Evolutionary conservation across 2,797 vertebrate species (phyloP).

Genomic region (Nannoperca obscura): DNA sequence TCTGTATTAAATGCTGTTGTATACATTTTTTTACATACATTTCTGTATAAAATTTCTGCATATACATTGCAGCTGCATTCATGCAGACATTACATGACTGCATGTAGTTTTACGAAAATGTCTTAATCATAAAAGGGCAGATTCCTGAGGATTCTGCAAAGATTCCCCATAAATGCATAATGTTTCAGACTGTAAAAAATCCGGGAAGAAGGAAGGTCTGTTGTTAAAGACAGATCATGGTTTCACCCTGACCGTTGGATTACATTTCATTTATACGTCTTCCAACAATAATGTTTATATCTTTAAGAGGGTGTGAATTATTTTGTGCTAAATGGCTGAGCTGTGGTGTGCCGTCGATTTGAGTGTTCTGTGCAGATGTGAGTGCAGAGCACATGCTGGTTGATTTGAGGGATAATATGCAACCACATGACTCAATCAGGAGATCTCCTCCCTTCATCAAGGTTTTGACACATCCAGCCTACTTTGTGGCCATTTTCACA

Average conservation of each 20-base stretch:
- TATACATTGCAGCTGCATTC: slow-evolving; percentile 12
- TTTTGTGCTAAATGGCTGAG: slow-evolving; percentile 62
- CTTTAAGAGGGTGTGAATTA: slow-evolving; percentile 77
- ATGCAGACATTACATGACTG: slow-evolving; percentile 23
- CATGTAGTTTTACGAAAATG: slow-evolving; percentile 49
- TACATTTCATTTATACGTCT: slow-evolving; percentile 66
- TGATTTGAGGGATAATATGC: slow-evolving; percentile 80
- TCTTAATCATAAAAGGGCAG: slow-evolving; percentile 54
- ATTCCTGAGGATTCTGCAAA: slow-evolving; percentile 65
- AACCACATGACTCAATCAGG: slow-evolving; percentile 83
- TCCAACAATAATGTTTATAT: slow-evolving; percentile 81
- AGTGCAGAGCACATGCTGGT: slow-evolving; percentile 64
- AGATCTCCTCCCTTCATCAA: slow-evolving; percentile 79
- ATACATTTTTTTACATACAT: slow-evolving; percentile 11
- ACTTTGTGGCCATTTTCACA: slow-evolving; percentile 75
- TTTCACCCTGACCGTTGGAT: slow-evolving; percentile 70
- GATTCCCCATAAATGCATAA: slow-evolving; percentile 47
- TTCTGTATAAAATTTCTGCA: slow-evolving; percentile 12
- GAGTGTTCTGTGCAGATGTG: slow-evolving; percentile 70
- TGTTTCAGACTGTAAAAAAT: slow-evolving; percentile 51
- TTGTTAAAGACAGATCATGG: slow-evolving; percentile 71
- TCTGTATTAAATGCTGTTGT: slow-evolving; percentile 36
- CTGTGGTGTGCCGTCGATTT: slow-evolving; percentile 48
- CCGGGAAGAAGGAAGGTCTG: slow-evolving; percentile 49
- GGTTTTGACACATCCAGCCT: slow-evolving; percentile 72